Base-by-base conservation (phyloP, 1,140 invertebrate species). In the Heliconius hermathena region DNA sequence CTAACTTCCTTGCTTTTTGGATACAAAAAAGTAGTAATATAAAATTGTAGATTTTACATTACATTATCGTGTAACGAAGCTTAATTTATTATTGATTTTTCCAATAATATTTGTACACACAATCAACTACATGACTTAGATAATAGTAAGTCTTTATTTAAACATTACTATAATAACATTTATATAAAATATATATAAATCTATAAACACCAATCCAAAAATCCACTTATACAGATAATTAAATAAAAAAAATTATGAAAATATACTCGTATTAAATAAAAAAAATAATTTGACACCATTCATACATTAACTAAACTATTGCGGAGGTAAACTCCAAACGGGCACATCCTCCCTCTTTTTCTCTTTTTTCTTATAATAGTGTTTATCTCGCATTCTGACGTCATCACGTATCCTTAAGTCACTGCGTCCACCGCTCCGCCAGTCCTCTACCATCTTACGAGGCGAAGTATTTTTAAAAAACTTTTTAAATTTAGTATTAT, bases 281-380 rank as follows among this genome's bases (percentile, higher is more conserved):
- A 18, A 52, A 20, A 52, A 3, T 8, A 3, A 66, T 29, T 66
- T 76, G 74, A 76, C 38, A 79, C 74, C 49, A 52, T 77, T 66
- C 60, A 66, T 66, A 66, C 60, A 26, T 66, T 66, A 26, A 29
- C 54, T 73, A 78, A 71, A 57, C 76, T 81, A 91, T 82, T 93
- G 91, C 2, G 87, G 88, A 3, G 92, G 91, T 82, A 93, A 88
- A 41, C 83, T 92, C 93, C 91, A 94, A 26, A 92, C 78, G 13
- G 95, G 95, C 52, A 94, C 90, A 29, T 95, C 94, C 41, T 94
- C 94, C 74, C 85, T 90, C 78, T 91, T 93, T 79, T 87, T 92
- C 76, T 91, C 94, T 78, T 88, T 94, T 82, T 88, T 95, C 80
- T 86, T 93, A 78, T 86, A 84, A 75, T 87, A 86, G 60, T 91